Base-by-base conservation (phyloP, 2,113 vertebrate species). In the Lasiurus borealis region DNA sequence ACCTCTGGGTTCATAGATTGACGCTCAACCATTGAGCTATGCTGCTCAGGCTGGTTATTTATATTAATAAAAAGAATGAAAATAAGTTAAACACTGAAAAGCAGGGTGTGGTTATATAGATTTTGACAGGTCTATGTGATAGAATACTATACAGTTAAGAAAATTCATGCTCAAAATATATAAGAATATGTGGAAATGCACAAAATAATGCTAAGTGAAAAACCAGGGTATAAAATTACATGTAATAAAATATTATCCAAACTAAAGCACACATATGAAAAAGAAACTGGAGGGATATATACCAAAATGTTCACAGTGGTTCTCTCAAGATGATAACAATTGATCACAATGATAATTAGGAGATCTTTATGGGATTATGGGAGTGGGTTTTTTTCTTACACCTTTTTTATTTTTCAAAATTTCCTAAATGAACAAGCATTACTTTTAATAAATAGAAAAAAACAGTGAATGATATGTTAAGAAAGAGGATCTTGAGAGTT, bases 171-270 rank as follows among this genome's bases (percentile, higher is more conserved):
- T 85, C 6, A 9, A 83, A 85, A 93, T 81, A 85, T 14, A 27
- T 44, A 66, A 92, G 34, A 21, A 69, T 76, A 85, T 8, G 4
- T 93, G 25, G 48, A 90, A 69, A 75, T 81, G 40, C 25, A 72
- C 62, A 94, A 94, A 83, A 80, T 84, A 57, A 84, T 84, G 85
- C 71, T 54, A 69, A 92, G 44, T 92, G 73, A 68, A 91, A 93
- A 94, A 48, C 23, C 40, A 46, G 8, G 19, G 31, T 57, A 57
- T 90, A 81, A 88, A 85, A 54, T 92, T 69, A 34, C 78, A 64
- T n/a, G 18, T 75, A 52, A 18, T 75, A 62, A 15, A 69, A 40
- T 84, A 62, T 64, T 71, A 59, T 82, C 36, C 40, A 85, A 85
- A 86, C 66, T 21, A 76, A 88, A 85, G 16, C 31, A n/a, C 36